Base-by-base conservation (phyloP, 2,113 vertebrate species). In the Nothocercus nigrocapillus region DNA sequence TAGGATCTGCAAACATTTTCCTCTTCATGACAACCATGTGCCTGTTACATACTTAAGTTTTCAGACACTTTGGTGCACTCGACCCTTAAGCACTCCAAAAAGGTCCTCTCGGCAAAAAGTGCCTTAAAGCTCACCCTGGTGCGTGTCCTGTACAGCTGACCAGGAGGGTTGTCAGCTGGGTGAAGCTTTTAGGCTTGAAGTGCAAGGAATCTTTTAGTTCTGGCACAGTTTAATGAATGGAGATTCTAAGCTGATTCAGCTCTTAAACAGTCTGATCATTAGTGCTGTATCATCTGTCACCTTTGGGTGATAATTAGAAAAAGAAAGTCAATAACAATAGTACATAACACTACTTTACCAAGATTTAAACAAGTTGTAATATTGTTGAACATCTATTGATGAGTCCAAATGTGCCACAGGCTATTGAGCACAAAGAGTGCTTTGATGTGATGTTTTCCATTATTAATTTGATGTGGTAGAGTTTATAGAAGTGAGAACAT, bases 281-380 rank as follows among this genome's bases (percentile, higher is more conserved):
- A 98, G 96, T 94, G 96, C 91, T 97, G 90, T 92, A 97, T 97
- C 97, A 98, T 98, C 97, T 89, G 96, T 98, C 98, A 98, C 98
- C 98, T 98, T 98, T 98, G 97, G 98, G 96, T 98, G 97, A 97
- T 98, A 98, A 98, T 98, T 98, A 98, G 97, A 97, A 98, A 97
- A 97, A 90, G 94, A 93, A 98, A 98, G 98, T 98, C 98, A 98
- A 98, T 98, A 98, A 95, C 98, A 98, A 97, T 97, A 98, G 97
- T 98, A 97, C 97, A 97, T 97, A 98, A 97, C 95, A 98, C 97
- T 96, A 97, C 96, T 98, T 98, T 96, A 98, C 97, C 85, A 97
- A 98, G 97, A 98, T 98, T 98, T 98, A 98, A 98, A 97, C 97
- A 96, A 97, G 97, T 98, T 98, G 97, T 97, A 97, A 97, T 98